Conservation (phyloP, 2,113 vertebrate species). For the Elgaria multicarinata region DNA sequence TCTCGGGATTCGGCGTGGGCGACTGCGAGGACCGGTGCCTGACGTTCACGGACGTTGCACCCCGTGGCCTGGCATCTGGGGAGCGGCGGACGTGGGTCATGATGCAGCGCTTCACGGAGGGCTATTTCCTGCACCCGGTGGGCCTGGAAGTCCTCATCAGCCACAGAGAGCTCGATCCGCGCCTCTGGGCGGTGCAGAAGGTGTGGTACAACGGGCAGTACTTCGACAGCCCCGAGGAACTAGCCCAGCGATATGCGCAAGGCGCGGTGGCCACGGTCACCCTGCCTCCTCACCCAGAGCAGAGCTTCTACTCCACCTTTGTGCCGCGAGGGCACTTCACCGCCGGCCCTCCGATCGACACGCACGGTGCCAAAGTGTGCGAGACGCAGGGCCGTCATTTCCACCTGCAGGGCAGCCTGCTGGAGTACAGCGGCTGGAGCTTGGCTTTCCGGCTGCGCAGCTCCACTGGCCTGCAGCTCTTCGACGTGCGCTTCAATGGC, state of each 20-base stretch:
- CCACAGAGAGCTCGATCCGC: slow-evolving; percentile 78
- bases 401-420: slow-evolving; percentile 75
- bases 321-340: slow-evolving; percentile 76
- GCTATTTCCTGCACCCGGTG: slow-evolving; percentile 88
- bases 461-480: slow-evolving; percentile 87
- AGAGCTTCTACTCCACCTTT: slow-evolving; percentile 82
- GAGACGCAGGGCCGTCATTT: slow-evolving; percentile 86
- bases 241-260: slow-evolving; percentile 76
- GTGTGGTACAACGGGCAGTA: slow-evolving; percentile 90
- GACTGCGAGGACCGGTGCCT: slow-evolving; percentile 84
- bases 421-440: slow-evolving; percentile 89
- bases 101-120: slow-evolving; percentile 86
- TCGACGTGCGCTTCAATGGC: slow-evolving; percentile 85
- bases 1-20: slow-evolving; percentile 80
- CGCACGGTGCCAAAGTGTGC: slow-evolving; percentile 81
- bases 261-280: slow-evolving; percentile 68
- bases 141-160: slow-evolving; percentile 90
- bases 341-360: slow-evolving; percentile 61
- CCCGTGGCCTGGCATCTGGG: slow-evolving; percentile 83
- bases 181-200: slow-evolving; percentile 80
- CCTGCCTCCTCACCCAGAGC: slow-evolving; percentile 53
- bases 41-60: slow-evolving; percentile 84
- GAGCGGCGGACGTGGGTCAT: slow-evolving; percentile 88
- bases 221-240: slow-evolving; percentile 80
- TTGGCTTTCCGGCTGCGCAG: slow-evolving; percentile 87